These are phyloP conservation scores for Ophioninae sp. DNA, from an alignment of 2,888 invertebrate genomes.

Conservation along the genomic window DNA sequence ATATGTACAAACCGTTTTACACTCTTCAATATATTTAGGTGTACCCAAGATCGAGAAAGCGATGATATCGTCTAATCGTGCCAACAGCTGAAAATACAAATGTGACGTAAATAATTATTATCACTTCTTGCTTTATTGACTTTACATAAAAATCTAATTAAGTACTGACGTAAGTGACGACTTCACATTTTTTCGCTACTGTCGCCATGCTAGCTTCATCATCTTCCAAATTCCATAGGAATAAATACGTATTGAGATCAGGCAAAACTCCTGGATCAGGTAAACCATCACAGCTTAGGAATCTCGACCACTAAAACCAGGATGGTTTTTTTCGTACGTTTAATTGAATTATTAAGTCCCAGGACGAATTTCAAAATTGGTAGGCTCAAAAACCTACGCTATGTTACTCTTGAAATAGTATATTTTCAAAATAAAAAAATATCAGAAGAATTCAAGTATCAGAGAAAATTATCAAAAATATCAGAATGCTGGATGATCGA, in stretches of 20 bases:
- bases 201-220: slow-evolving; percentile 80
- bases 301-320: slow-evolving; percentile 83
- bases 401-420: no score
- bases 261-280: slow-evolving; percentile 84
- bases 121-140: not conserved
- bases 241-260: slow-evolving; percentile 84
- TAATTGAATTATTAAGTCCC: not conserved
- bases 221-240: slow-evolving; percentile 82
- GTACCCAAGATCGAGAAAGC: slow-evolving; percentile 80
- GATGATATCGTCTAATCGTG: slow-evolving; percentile 82
- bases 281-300: slow-evolving; percentile 84
- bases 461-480: no score
- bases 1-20: slow-evolving; percentile 80
- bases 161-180: slow-evolving; percentile 82
- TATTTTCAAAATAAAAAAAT: no score
- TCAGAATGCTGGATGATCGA: no score
- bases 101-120: not conserved
- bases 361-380: not conserved
- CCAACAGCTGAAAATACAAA: slow-evolving; percentile 81
- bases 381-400: not conserved
- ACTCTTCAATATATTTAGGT: slow-evolving; percentile 79
- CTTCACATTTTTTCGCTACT: slow-evolving; percentile 81
- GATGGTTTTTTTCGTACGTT: not conserved
- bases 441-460: no score
- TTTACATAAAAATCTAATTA: slow-evolving; percentile 1